Conservation (phyloP, 2,797 vertebrate genomes). For the Gephyroberyx darwinii region DNA sequence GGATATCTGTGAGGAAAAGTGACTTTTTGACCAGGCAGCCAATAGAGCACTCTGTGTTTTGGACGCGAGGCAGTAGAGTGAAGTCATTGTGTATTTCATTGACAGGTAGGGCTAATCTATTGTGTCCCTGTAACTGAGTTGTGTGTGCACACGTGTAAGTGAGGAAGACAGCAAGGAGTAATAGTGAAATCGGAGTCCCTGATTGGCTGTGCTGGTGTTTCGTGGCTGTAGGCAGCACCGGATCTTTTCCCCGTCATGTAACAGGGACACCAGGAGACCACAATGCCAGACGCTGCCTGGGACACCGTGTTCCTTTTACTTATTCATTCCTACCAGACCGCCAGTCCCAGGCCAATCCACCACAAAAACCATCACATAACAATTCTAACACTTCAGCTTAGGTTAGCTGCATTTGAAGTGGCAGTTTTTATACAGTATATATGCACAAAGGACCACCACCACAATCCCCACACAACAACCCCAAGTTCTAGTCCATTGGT, state of each 20-base stretch:
- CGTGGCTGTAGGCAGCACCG: conserved; percentile 24
- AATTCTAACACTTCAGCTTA: background rate
- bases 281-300: conserved; percentile 58
- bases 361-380: background rate
- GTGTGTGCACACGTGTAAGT: conserved; percentile 15
- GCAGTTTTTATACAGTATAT: background rate
- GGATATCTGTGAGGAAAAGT: conserved; percentile 29
- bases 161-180: conserved; percentile 23
- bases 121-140: conserved; percentile 45
- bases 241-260: conserved; percentile 47
- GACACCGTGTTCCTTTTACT: conserved; percentile 76
- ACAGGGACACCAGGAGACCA: conserved; percentile 59
- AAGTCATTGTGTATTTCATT: conserved; percentile 58
- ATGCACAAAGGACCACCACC: too few relatives aligned
- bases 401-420: conserved; percentile 7
- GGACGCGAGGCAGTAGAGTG: conserved; percentile 46
- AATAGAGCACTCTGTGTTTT: conserved; percentile 47
- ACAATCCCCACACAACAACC: background rate
- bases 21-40: conserved; percentile 18
- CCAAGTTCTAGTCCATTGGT: background rate
- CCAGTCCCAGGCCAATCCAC: conserved; percentile 13
- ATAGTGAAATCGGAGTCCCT: conserved; percentile 52
- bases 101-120: conserved; percentile 46
- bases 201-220: conserved; percentile 40
- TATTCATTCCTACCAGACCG: conserved; percentile 64